A percentile compares a stretch with the other conserved stretches of the same genome.
phyloP scores from a whole-genome alignment of 2,888 invertebrate genomes.

The Ornithoptera priamus region DNA sequence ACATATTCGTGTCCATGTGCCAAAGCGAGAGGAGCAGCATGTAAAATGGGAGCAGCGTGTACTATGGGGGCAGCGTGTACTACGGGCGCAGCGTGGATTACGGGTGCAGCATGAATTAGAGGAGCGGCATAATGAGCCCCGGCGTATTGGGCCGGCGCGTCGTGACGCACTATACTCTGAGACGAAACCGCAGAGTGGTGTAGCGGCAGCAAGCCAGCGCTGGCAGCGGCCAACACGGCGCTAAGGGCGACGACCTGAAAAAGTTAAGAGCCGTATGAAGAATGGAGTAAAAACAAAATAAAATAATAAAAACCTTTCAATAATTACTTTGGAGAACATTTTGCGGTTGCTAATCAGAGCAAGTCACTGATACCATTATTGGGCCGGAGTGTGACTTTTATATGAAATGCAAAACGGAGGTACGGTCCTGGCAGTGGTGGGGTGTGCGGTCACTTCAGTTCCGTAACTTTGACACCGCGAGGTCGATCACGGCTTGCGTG shows the following conservation, averaged over 20 bases:
- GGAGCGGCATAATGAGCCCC: conserved; percentile 52
- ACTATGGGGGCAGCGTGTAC: conserved; percentile 60
- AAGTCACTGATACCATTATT: conserved; percentile 78
- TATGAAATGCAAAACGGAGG: conserved; percentile 77
- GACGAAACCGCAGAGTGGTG: conserved; percentile 75
- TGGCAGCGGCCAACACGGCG: conserved; percentile 75
- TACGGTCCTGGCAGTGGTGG: conserved; percentile 66
- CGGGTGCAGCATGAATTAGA: conserved; percentile 50
- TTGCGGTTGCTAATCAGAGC: conserved; percentile 74
- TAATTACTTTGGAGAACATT: conserved; percentile 77
- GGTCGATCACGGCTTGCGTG: conserved; percentile 61
- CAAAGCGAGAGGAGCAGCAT: conserved; percentile 46
- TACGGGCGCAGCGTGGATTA: conserved; percentile 55
- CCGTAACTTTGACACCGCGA: conserved; percentile 79
- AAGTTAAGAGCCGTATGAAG: conserved; percentile 7
- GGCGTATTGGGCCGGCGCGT: conserved; percentile 64
- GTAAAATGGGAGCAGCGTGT: conserved; percentile 53
- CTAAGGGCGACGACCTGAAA: conserved; percentile 66
- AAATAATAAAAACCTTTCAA: not conserved
- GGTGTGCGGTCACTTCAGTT: conserved; percentile 73
- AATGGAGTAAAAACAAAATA: not conserved
- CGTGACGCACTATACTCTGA: conserved; percentile 74
- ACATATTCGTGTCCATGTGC: conserved; percentile 64
- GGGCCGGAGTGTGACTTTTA: conserved; percentile 70
- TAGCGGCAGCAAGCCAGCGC: conserved; percentile 75